Conservation (phyloP, 2,113 vertebrate species). For the Nothobranchius kuhntae region DNA sequence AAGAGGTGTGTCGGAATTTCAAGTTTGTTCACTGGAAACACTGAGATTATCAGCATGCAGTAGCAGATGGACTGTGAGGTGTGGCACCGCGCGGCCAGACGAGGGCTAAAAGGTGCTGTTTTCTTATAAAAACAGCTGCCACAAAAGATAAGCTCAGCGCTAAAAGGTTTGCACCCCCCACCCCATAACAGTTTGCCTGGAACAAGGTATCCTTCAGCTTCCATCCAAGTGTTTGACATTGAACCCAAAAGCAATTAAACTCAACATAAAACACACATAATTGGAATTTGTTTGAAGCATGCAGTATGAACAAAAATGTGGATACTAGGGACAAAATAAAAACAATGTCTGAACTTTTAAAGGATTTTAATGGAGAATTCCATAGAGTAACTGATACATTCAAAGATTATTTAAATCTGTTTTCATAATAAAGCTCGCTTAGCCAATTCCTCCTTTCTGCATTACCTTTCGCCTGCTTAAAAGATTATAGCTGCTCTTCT, state of each 20-base stretch:
- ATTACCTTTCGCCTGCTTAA: conserved; percentile 58
- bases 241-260: background rate
- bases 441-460: conserved; percentile 30
- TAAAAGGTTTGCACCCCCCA: conserved; percentile 1
- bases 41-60: conserved; percentile 31
- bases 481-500: conserved; percentile 50
- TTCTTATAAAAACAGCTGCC: conserved; percentile 37
- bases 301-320: background rate
- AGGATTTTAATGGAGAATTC: conserved; percentile 20
- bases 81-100: conserved; percentile 8
- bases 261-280: background rate
- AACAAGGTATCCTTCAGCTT: background rate
- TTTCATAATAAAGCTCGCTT: conserved; percentile 55
- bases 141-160: conserved; percentile 27
- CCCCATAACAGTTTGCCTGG: conserved; percentile 3
- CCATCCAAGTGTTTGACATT: background rate
- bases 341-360: conserved; percentile 24
- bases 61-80: conserved; percentile 43
- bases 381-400: conserved; percentile 51
- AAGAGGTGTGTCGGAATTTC: conserved; percentile 23
- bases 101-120: conserved; percentile 19
- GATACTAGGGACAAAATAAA: background rate
- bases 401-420: conserved; percentile 60
- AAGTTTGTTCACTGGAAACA: conserved; percentile 7
- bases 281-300: background rate